Percentiles rank a stretch among this genome's conserved stretches.
phyloP scores from a whole-genome alignment of 1,140 invertebrate genomes.

The Cotesia typhae region DNA sequence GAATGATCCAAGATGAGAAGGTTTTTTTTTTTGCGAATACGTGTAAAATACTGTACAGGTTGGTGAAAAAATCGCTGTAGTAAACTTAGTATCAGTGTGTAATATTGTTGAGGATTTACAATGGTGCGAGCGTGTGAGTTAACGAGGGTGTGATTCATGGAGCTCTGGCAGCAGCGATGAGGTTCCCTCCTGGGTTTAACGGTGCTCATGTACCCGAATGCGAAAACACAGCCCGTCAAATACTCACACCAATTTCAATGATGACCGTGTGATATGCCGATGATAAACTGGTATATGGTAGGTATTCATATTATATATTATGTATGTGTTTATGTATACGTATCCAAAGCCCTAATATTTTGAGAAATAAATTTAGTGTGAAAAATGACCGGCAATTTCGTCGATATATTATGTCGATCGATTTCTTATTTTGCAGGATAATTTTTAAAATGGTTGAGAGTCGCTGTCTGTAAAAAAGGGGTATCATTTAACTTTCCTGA shows the following conservation, averaged over 20 bases:
- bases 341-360: not conserved
- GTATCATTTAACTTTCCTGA: slow-evolving; percentile 59
- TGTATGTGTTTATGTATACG: not conserved
- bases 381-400: too few relatives aligned
- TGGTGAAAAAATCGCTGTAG: not conserved
- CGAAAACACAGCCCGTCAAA: slow-evolving; percentile 40
- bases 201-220: slow-evolving; percentile 51
- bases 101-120: slow-evolving; percentile 1
- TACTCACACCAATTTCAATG: slow-evolving; percentile 33
- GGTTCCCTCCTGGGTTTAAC: slow-evolving; percentile 44
- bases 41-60: slow-evolving; percentile 3
- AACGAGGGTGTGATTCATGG: slow-evolving; percentile 63
- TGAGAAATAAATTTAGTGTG: slow-evolving; percentile 1
- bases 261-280: slow-evolving; percentile 22
- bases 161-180: slow-evolving; percentile 44
- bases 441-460: slow-evolving; percentile 34
- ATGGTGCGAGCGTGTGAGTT: slow-evolving; percentile 50
- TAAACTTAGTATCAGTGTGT: slow-evolving; percentile 2
- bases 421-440: not conserved
- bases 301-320: too few relatives aligned
- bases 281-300: slow-evolving; percentile 13
- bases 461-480: slow-evolving; percentile 32
- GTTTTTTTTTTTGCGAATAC: slow-evolving; percentile 13
- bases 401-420: too few relatives aligned
- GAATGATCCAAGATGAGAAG: too few relatives aligned